A percentile compares a stretch with the other conserved stretches of the same genome.
phyloP scores from a whole-genome alignment of 35 echinoderm and acorn worm genomes.

The Eucidaris tribuloides region DNA sequence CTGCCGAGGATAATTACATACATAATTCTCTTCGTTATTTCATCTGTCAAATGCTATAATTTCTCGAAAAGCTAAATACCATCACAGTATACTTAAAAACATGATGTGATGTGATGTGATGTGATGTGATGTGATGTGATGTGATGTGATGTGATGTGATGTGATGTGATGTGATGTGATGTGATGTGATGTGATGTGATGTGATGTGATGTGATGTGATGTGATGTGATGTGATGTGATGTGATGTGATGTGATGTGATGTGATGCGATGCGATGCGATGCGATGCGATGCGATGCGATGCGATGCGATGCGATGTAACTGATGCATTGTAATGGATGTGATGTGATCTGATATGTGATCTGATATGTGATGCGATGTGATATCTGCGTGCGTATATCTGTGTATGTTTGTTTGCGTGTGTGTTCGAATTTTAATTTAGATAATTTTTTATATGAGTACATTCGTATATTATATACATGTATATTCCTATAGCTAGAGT shows the following conservation, averaged over 20 bases:
- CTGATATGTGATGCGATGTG: neutral
- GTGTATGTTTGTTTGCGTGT: no score
- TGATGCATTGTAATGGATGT: no score
- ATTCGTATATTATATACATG: no score
- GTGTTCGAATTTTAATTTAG: no score
- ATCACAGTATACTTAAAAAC: no score
- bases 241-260: constrained; percentile 14
- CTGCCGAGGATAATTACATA: no score
- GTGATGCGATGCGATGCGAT: constrained; percentile 29
- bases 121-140: neutral
- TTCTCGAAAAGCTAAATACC: no score
- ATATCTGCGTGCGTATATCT: no score
- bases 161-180: constrained; percentile 29
- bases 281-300: constrained; percentile 30
- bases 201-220: constrained; percentile 9
- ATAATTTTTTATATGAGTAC: no score
- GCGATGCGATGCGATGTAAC: constrained; percentile 17
- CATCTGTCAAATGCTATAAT: no score
- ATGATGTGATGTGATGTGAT: neutral
- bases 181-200: constrained; percentile 20
- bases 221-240: constrained; percentile 19
- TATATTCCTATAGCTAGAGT: no score
- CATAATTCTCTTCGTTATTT: no score
- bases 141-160: constrained; percentile 17
- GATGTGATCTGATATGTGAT: constrained; percentile 30